Evolutionary conservation across 2,888 invertebrate species (phyloP), one percentile per base, ranked within the genome.

Genomic region (Ochlodes sylvanus): DNA sequence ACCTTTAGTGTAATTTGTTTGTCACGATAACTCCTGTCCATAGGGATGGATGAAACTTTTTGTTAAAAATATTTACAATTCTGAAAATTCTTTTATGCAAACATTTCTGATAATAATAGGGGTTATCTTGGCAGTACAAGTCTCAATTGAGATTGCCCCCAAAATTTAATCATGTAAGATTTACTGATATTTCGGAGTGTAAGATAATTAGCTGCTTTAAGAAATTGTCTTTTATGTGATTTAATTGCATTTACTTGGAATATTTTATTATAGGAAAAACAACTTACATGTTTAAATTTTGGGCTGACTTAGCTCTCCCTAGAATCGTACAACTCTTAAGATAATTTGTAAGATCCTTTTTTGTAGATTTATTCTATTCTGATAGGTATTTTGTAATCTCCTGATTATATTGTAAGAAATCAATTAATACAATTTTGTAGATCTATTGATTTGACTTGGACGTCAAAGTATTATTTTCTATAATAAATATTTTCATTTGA

Each of bases 321-420:
- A 91, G 91, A 87, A 87, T 88, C 84, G 88, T 92, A 92, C 90
- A 92, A 92, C 82, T 90, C 77, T 52, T 90, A 90, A 90, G 89
- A 82, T 91, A 88, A 89, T 90, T 90, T 90, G 80, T 90, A 91
- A 92, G 90, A 83, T 83, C 81, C 78, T 83, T 87, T 88, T 89
- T 88, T 89, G 90, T 92, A 92, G 91, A 91, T 86, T 82, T 83
- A 83, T 81, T 89, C 86, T 84, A 86, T 85, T 85, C 80, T 80
- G 75, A 84, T 90, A 91, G 84, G 89, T 89, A 91, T 88, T 88
- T 89, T 90, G 90, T 92, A 92, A 92, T 91, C 92, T 92, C 89
- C 82, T 89, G 85, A 87, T 87, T 87, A 78, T 78, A 84, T 82
- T 78, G 79, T 88, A 85, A 85, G 85, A 81, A 82, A 74, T 77